Base-by-base conservation (phyloP, 2,797 vertebrate species). In the Acipenser ruthenus region DNA sequence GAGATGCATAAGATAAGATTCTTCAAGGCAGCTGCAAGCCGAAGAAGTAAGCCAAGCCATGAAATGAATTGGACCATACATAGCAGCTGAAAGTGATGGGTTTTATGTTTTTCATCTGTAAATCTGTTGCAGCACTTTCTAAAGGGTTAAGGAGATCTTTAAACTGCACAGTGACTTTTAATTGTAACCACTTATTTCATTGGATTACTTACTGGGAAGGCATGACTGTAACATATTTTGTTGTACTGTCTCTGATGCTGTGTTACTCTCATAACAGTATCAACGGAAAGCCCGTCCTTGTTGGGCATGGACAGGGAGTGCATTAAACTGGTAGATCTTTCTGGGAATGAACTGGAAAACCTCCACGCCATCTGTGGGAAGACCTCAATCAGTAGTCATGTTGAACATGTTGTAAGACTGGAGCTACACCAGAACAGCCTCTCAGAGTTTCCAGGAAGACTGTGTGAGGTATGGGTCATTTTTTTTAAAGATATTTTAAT, bases 371-470 rank as follows among this genome's bases (percentile, higher is more conserved):
- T 99, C 71, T 83, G 84, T 80, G 92, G 91, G 58, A 86, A 83
- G 7, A 78, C 76, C 50, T 71, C 71, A 3, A 78, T 96, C 70
- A 88, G 70, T 67, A 83, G 84, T 72, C 91, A 95, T 60, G 79
- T 98, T 70, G 83, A 91, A 67, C 89, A 90, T 63, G 86, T 99
- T 11, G 79, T 88, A 62, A 93, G 89, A 55, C 80, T 99, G 70
- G 95, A 99, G 75, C 90, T 99, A 66, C 93, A 95, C 71, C 90
- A 92, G 81, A 99, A 99, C 81, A 73, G 62, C 47, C 88, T 98
- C 70, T 71, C 71, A 3, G 78, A 84, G 71, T 88, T 99, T 70
- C 93, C 96, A 12, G 75, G 86, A 10, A 78, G 79, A 3, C 89
- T 99, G 0, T 96, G 94, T 78, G 87, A 93, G 80, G 96, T 99